Evolutionary conservation across 2,888 invertebrate species (phyloP), one percentile per base, ranked within the genome.

Genomic region (Dasypogon diadema): DNA sequence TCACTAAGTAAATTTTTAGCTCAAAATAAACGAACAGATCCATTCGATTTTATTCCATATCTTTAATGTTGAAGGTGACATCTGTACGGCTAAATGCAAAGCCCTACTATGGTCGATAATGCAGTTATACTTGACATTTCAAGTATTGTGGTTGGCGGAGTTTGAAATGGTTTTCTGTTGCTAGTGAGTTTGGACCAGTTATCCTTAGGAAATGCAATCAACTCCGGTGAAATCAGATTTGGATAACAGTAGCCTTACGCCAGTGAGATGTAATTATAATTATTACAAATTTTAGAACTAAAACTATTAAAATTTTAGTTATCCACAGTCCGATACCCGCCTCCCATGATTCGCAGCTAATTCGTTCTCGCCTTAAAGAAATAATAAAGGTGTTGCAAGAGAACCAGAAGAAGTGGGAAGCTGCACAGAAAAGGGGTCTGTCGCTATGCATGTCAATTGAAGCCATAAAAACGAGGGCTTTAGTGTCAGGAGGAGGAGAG

Each of bases 331-430:
- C 70, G n/a, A 16, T 4, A 46, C 42, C 12, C 51, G 16, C 54
- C 0, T 21, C 14, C n/a, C 10, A 30, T 8, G 54, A 70, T 1
- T 10, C 16, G 3, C 14, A 26, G 2, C 18, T 30, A 12, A 21
- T 18, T 54, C 37, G 30, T 18, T 21, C 70, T 3, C 58, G 83
- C 0, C 75, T 85, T 4, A 82, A 84, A 4, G 21, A 72, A 0
- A 78, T 85, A 2, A 63, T 82, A 0, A 81, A 81, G 12, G 79
- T 77, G 8, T 54, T 84, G 0, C 78, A 81, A 18, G 81, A 80
- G 18, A 83, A 84, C 54, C 83, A 82, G 54, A 68, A 79, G 12
- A 85, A 84, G 77, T 85, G 86, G 86, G 80, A 82, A 21, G 14
- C 82, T 3, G 84, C 85, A 0, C 84, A 85, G 6, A 82, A 83